A percentile compares a stretch with the other conserved stretches of the same genome.
Conservation (phyloP, 2,888 invertebrate species). For the Piscicola geometra region DNA sequence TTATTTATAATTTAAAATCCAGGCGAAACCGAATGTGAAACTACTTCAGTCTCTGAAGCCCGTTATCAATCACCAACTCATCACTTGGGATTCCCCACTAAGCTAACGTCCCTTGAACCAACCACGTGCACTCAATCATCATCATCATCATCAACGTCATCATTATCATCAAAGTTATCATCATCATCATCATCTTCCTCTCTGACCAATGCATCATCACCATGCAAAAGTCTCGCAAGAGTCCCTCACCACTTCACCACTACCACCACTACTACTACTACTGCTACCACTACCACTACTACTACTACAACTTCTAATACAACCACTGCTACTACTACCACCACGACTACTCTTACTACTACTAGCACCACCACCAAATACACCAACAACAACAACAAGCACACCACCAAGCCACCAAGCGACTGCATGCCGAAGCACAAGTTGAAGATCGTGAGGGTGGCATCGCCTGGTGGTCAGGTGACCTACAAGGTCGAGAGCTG, state of each 20-base stretch:
- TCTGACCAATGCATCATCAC: too few relatives aligned
- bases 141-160: conserved; percentile 6
- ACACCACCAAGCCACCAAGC: neutral
- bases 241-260: neutral
- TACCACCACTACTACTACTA: neutral
- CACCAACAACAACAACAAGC: neutral
- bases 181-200: conserved; percentile 20
- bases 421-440: conserved; percentile 31
- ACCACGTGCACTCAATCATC: neutral
- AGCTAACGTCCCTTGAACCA: too few relatives aligned
- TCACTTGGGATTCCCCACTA: too few relatives aligned
- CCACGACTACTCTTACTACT: neutral
- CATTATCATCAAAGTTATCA: neutral
- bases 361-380: neutral
- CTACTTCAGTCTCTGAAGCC: too few relatives aligned
- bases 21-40: too few relatives aligned
- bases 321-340: neutral
- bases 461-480: conserved; percentile 41
- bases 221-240: too few relatives aligned
- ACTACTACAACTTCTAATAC: neutral
- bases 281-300: neutral
- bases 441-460: conserved; percentile 41
- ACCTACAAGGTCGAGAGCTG: conserved; percentile 38
- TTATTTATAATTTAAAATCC: too few relatives aligned
- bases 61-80: too few relatives aligned